Evolutionary conservation across 2,113 vertebrate species (phyloP), one percentile per base, ranked within the genome.

Genomic region (Rhombomys opimus): DNA sequence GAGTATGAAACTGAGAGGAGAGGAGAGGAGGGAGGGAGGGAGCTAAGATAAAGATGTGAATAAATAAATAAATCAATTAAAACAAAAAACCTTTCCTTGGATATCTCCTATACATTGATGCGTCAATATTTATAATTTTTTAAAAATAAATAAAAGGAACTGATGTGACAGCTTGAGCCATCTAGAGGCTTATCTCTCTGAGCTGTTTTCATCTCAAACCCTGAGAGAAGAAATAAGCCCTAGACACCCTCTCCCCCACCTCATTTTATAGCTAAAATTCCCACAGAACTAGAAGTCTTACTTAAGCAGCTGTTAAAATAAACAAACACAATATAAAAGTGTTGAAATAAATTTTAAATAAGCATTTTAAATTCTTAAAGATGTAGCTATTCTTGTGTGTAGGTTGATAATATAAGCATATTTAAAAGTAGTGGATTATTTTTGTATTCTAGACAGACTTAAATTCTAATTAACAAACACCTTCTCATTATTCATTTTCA

Each of bases 271-370:
- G 35, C 23, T 95, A 88, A 95, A 95, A 87, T 89, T 87, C 70
- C 46, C 82, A 87, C 46, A 61, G 59, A 95, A 72, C 13, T 80
- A 32, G n/a, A 59, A 93, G n/a, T 59, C 27, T 91, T 96, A 57
- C 23, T 92, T 96, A 5, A 89, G 77, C 77, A 97, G 94, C 68
- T 97, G 78, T 73, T 95, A 35, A 97, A 95, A 94, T 95, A 92
- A 94, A 87, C 18, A 96, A 85, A 90, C 13, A 77, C 52, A 25
- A 65, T 38, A 94, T 35, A 59, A 63, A 92, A 93, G 3, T 86
- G 9, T 76, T 80, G 65, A 95, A 96, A 38, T 90, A 0, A 80
- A 89, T 89, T 92, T 84, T 81, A 91, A 63, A 52, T 93, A 82
- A 63, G 41, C 88, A 87, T 87, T 87, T 75, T 82, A 95, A 77